A percentile compares a stretch with the other conserved stretches of the same genome.
These are phyloP conservation scores for Centropristis striata DNA, from an alignment of 2,113 vertebrate genomes.

Conservation along the genomic window DNA sequence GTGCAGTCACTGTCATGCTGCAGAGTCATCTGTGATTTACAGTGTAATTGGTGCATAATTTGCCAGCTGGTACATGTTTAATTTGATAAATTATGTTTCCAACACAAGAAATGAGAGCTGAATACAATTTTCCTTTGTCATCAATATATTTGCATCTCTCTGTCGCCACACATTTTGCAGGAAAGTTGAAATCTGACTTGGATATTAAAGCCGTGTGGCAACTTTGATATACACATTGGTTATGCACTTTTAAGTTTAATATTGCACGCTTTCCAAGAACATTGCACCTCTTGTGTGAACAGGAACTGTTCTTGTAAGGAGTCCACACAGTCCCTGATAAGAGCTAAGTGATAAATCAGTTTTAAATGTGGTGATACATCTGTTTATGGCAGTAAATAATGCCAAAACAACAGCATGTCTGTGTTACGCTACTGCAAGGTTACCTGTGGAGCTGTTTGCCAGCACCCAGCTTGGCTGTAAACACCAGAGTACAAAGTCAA, in stretches of 20 bases:
- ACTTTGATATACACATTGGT: not conserved
- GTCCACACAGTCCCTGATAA: slow-evolving; percentile 30
- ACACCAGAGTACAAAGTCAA: slow-evolving; percentile 31
- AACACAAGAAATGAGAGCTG: slow-evolving; percentile 61
- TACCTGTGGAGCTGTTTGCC: slow-evolving; percentile 25
- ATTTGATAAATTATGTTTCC: slow-evolving; percentile 76
- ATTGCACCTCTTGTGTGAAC: slow-evolving; percentile 14
- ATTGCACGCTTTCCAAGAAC: not conserved
- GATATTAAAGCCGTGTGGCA: not conserved
- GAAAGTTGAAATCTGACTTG: not conserved
- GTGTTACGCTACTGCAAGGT: slow-evolving; percentile 11
- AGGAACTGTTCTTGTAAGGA: slow-evolving; percentile 13
- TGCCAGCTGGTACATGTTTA: slow-evolving; percentile 78
- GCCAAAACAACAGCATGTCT: slow-evolving; percentile 9
- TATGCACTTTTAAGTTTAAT: not conserved
- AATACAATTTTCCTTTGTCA: slow-evolving; percentile 39
- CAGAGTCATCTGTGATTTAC: slow-evolving; percentile 80
- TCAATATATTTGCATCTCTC: not conserved
- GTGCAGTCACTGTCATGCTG: slow-evolving; percentile 79
- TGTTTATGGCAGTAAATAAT: slow-evolving; percentile 13
- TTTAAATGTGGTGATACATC: slow-evolving; percentile 34
- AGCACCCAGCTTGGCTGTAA: slow-evolving; percentile 12
- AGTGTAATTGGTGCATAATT: slow-evolving; percentile 81
- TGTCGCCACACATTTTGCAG: too few relatives aligned
- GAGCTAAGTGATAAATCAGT: slow-evolving; percentile 37